Conservation (phyloP, 2,113 vertebrate genomes). For the Malaclemys terrapin region DNA sequence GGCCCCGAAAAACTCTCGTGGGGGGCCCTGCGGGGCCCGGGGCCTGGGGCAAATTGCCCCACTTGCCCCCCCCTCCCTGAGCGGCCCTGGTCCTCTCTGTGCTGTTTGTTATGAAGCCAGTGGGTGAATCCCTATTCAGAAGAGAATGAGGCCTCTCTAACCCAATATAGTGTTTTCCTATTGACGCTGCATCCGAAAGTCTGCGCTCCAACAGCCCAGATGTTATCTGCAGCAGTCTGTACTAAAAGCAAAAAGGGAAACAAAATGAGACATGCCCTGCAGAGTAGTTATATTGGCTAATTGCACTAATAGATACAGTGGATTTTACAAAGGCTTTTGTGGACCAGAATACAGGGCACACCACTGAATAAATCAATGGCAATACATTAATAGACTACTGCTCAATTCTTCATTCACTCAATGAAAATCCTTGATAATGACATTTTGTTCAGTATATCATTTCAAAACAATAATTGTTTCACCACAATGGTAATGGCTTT, state of each 20-base stretch:
- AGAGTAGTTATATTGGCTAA: constrained; percentile 11
- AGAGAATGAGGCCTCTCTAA: background rate
- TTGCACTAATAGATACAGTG: constrained; percentile 24
- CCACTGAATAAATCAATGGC: constrained; percentile 53
- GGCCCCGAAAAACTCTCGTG: too few relatives aligned
- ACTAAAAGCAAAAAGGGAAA: background rate
- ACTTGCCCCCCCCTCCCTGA: too few relatives aligned
- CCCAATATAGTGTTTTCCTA: background rate
- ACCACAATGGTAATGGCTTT: constrained; percentile 35
- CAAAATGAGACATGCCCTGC: constrained; percentile 6
- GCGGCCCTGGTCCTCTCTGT: background rate
- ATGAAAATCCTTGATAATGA: constrained; percentile 51
- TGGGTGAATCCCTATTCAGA: background rate
- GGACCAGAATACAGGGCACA: constrained; percentile 39
- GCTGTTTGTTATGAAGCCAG: background rate
- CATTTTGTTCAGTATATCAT: constrained; percentile 45
- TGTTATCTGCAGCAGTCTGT: background rate
- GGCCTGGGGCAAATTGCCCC: too few relatives aligned
- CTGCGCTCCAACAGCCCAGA: background rate
- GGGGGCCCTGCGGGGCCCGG: too few relatives aligned
- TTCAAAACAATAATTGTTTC: constrained; percentile 50
- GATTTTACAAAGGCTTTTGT: constrained; percentile 44
- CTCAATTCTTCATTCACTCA: constrained; percentile 28
- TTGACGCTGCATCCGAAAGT: background rate
- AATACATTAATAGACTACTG: constrained; percentile 42